Evolutionary conservation across 2,797 vertebrate genomes (phyloP).

Genomic region (Gila robusta): DNA sequence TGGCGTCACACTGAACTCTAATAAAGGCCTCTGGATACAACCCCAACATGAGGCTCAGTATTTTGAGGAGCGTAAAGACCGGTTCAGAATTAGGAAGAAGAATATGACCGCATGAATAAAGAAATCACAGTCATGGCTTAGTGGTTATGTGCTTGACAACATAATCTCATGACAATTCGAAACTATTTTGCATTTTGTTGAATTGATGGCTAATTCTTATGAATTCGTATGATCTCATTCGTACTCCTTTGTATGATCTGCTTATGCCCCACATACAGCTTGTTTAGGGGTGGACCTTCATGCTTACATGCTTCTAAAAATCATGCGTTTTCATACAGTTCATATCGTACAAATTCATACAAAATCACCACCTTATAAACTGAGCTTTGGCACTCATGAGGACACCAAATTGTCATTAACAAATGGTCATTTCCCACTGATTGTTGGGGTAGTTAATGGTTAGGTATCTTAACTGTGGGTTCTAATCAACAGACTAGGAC

Average conservation of each 20-base stretch:
- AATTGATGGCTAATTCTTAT: neutral
- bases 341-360: neutral
- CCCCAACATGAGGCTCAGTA: neutral
- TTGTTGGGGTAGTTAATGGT: neutral
- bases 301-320: neutral
- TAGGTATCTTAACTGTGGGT: neutral
- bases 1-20: constrained; percentile 40
- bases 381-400: neutral
- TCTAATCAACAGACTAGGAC: neutral
- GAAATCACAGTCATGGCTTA: neutral
- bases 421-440: neutral
- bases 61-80: neutral
- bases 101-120: neutral
- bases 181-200: neutral
- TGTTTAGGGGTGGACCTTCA: neutral
- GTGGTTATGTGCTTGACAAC: constrained; percentile 1
- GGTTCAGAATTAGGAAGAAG: neutral
- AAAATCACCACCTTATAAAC: neutral
- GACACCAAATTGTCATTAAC: neutral
- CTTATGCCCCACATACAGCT: neutral
- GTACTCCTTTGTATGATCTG: neutral
- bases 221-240: neutral
- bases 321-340: neutral
- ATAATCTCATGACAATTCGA: neutral
- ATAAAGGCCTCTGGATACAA: constrained; percentile 27